These are phyloP conservation scores for Hyposoter dolosus DNA, from an alignment of 2,888 invertebrate species.

Conservation along the genomic window DNA sequence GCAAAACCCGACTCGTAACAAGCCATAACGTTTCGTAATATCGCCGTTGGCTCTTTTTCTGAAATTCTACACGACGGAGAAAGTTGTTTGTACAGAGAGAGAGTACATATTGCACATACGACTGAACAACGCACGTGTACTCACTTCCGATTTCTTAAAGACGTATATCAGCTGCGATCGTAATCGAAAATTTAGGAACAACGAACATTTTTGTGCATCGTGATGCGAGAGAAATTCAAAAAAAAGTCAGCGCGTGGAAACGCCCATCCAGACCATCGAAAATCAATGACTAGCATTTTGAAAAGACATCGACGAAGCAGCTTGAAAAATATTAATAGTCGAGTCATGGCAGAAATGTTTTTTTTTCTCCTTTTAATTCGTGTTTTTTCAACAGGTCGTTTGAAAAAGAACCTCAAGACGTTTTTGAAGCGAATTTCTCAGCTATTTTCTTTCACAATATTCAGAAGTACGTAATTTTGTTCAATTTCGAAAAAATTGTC, in stretches of 20 bases:
- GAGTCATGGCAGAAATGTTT: neutral
- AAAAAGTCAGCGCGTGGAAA: neutral
- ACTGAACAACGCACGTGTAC: slow-evolving; percentile 71
- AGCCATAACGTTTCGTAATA: slow-evolving; percentile 55
- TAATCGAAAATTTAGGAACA: slow-evolving; percentile 57
- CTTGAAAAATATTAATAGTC: too few relatives aligned
- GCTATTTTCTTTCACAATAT: neutral
- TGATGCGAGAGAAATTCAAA: neutral
- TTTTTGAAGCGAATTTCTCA: neutral
- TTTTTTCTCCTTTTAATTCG: slow-evolving; percentile 25
- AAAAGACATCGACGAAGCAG: too few relatives aligned
- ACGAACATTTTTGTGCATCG: too few relatives aligned
- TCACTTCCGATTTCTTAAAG: slow-evolving; percentile 37
- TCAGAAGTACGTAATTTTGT: neutral
- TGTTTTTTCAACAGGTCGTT: neutral
- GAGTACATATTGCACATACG: slow-evolving; percentile 40
- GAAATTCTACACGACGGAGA: slow-evolving; percentile 77
- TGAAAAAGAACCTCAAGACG: neutral
- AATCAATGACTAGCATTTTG: too few relatives aligned
- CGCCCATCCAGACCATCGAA: too few relatives aligned
- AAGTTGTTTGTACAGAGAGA: slow-evolving; percentile 77
- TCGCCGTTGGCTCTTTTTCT: slow-evolving; percentile 61
- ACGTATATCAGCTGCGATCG: slow-evolving; percentile 77
- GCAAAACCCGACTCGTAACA: slow-evolving; percentile 26
- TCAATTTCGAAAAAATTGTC: neutral